Evolutionary conservation across 2,797 vertebrate species (phyloP).

Genomic region (Gobionotothen gibberifrons): DNA sequence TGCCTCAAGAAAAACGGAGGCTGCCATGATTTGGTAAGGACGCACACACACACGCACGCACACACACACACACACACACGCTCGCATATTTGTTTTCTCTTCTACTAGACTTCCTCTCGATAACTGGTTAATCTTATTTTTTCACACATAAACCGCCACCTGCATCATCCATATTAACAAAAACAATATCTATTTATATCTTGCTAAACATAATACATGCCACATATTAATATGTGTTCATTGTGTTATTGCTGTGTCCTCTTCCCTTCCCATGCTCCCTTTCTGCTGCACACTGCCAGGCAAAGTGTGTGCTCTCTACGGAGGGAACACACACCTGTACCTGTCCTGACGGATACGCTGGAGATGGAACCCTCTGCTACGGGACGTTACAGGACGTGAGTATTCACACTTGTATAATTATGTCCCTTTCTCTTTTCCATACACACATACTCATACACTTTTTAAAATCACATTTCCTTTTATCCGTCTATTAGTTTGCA

Average conservation of each 20-base stretch:
- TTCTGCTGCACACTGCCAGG: slow-evolving; percentile 77
- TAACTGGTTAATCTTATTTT: too few species aligned
- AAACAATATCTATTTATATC: too few species aligned
- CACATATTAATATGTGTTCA: neutral
- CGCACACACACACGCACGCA: slow-evolving; percentile 33
- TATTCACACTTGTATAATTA: neutral
- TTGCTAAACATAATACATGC: too few species aligned
- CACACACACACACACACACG: slow-evolving; percentile 5
- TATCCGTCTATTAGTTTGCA: too few species aligned
- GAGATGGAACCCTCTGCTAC: slow-evolving; percentile 89
- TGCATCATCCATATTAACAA: too few species aligned
- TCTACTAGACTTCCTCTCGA: too few species aligned
- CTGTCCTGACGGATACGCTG: slow-evolving; percentile 84
- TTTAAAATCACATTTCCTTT: too few species aligned
- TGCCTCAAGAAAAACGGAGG: slow-evolving; percentile 88
- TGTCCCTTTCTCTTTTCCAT: too few species aligned
- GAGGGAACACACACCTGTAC: slow-evolving; percentile 82
- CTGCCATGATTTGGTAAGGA: slow-evolving; percentile 89
- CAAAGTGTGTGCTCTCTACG: slow-evolving; percentile 79
- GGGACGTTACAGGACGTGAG: slow-evolving; percentile 83
- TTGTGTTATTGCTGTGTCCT: neutral
- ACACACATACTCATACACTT: too few species aligned
- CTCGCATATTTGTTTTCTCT: neutral
- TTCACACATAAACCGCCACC: too few species aligned
- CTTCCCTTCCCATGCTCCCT: neutral